These are phyloP conservation scores for Sakesphorus luctuosus DNA, from an alignment of 2,113 vertebrate genomes.

Conservation along the genomic window DNA sequence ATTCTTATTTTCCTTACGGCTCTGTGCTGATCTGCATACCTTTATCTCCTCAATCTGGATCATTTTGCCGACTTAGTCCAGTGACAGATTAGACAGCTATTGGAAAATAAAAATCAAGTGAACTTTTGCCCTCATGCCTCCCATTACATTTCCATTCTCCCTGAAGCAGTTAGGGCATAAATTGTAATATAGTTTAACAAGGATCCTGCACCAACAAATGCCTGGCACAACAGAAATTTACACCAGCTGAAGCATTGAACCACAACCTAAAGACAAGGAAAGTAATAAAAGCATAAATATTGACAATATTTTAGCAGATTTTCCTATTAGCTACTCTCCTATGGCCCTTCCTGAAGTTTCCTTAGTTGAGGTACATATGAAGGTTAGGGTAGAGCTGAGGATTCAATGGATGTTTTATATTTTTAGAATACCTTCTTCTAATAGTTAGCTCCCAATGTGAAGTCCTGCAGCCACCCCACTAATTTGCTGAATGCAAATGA, in stretches of 20 bases:
- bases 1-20: background rate
- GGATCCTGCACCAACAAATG: background rate
- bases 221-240: background rate
- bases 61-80: background rate
- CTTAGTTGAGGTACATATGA: accelerated
- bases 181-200: background rate
- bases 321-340: background rate
- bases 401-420: background rate
- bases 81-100: background rate
- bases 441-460: background rate
- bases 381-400: background rate
- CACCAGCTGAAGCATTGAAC: background rate
- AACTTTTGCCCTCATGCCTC: background rate
- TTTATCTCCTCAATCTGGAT: background rate
- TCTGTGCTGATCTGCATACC: background rate
- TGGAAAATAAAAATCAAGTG: background rate
- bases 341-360: background rate
- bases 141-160: background rate
- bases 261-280: background rate
- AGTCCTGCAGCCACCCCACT: background rate
- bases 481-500: background rate
- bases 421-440: background rate
- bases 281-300: background rate
- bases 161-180: background rate
- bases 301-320: background rate